Evolutionary conservation across 2,797 vertebrate genomes (phyloP).

Genomic region (Carapus acus): DNA sequence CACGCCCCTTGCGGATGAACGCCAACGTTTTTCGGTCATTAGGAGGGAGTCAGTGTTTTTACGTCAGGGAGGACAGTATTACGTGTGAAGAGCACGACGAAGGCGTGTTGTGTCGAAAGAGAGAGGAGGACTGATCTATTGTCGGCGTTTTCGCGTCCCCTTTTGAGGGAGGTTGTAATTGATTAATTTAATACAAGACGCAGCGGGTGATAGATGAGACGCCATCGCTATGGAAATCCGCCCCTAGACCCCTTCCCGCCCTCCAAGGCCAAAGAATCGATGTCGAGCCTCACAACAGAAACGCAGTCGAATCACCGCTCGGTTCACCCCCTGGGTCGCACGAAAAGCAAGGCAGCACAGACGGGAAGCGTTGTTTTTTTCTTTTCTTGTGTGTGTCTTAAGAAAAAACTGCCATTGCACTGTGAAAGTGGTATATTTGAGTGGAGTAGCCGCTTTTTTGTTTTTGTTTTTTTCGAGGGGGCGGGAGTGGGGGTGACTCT

Average conservation of each 20-base stretch:
- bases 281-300: slow-evolving; percentile 3
- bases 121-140: slow-evolving; percentile 11
- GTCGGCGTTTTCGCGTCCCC: slow-evolving; percentile 16
- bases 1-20: too few species aligned
- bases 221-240: slow-evolving; percentile 1
- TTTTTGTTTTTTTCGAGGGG: too few species aligned
- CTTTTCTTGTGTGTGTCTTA: slow-evolving; percentile 58
- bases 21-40: too few species aligned
- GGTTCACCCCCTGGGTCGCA: slow-evolving; percentile 28
- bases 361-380: slow-evolving; percentile 36
- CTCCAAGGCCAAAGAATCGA: slow-evolving; percentile 57
- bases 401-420: slow-evolving; percentile 63
- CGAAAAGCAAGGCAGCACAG: slow-evolving; percentile 16
- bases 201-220: not conserved
- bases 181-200: slow-evolving; percentile 8
- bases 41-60: slow-evolving; percentile 12
- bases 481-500: too few species aligned
- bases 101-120: not conserved
- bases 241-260: too few species aligned
- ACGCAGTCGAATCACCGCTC: slow-evolving; percentile 15
- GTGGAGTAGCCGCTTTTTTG: slow-evolving; percentile 8
- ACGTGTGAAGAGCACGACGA: slow-evolving; percentile 17
- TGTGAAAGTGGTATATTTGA: slow-evolving; percentile 51
- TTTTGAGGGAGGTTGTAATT: slow-evolving; percentile 13
- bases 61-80: slow-evolving; percentile 56